phyloP scores from a whole-genome alignment of 2,113 vertebrate genomes.

The Halichoerus grypus region DNA sequence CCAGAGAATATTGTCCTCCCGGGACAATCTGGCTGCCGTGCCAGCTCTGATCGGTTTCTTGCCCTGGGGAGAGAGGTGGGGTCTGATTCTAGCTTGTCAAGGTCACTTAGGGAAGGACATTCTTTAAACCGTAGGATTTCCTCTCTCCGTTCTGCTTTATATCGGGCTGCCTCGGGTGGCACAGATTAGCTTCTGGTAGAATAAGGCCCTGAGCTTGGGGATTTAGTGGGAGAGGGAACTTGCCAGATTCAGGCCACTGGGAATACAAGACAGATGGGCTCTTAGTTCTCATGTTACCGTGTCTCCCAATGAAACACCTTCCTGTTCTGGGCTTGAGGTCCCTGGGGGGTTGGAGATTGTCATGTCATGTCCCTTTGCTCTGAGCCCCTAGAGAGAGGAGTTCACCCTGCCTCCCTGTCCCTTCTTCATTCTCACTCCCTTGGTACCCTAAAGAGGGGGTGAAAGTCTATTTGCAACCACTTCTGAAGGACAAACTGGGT shows the following conservation, averaged over 20 bases:
- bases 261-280: not conserved
- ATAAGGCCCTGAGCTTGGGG: not conserved
- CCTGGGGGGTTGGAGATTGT: not conserved
- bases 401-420: not conserved
- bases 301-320: not conserved
- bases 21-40: not conserved
- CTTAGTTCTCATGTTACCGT: not conserved
- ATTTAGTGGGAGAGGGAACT: not conserved
- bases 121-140: not conserved
- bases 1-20: not conserved
- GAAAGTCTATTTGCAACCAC: not conserved
- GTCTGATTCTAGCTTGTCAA: not conserved
- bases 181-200: not conserved
- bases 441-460: not conserved
- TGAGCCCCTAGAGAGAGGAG: not conserved
- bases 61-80: not conserved
- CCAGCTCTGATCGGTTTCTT: not conserved
- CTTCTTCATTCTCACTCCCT: not conserved
- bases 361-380: not conserved
- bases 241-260: not conserved
- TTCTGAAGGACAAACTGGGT: not conserved
- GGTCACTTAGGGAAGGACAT: not conserved
- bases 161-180: not conserved
- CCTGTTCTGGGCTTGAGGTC: not conserved
- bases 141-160: not conserved